Evolutionary conservation across 30 jellyfish, hydroid and myxozoan species (phyloP).

Genomic region (Catostylus mosaicus): DNA sequence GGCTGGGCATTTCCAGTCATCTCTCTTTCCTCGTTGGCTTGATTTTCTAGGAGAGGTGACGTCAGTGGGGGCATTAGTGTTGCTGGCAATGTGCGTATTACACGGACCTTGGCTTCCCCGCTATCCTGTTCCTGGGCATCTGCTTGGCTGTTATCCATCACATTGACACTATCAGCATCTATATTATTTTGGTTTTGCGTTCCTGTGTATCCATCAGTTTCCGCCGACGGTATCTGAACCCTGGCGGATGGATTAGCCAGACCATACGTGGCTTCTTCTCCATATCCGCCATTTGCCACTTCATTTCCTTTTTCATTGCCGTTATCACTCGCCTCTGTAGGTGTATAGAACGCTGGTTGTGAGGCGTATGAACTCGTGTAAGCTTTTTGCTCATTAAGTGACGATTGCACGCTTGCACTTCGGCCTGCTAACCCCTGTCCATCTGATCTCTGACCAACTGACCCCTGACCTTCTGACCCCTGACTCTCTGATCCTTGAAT

Average conservation of each 20-base stretch:
- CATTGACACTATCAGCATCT: neutral
- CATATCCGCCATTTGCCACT: neutral
- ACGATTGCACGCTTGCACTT: neutral
- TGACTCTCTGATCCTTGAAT: neutral
- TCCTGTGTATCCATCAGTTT: neutral
- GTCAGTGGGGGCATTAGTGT: slow-evolving; percentile 60
- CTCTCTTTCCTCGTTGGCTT: neutral
- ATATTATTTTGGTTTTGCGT: neutral
- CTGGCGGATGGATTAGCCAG: neutral
- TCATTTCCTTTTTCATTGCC: neutral
- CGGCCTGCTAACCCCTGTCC: neutral
- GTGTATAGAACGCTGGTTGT: too few relatives aligned
- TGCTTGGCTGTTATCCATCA: neutral
- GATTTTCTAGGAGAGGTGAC: slow-evolving; percentile 27
- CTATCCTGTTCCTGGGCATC: neutral
- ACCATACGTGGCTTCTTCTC: neutral
- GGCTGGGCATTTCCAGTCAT: neutral
- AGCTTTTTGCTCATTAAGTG: neutral
- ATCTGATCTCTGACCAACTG: slow-evolving; percentile 10
- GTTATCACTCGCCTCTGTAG: neutral
- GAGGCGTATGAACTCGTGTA: neutral
- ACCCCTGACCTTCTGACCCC: neutral
- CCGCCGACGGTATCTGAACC: neutral
- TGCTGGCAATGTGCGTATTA: slow-evolving; percentile 42
- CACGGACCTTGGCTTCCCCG: slow-evolving; percentile 14